phyloP scores from a whole-genome alignment of 2,113 vertebrate genomes.

The Lontra canadensis region DNA sequence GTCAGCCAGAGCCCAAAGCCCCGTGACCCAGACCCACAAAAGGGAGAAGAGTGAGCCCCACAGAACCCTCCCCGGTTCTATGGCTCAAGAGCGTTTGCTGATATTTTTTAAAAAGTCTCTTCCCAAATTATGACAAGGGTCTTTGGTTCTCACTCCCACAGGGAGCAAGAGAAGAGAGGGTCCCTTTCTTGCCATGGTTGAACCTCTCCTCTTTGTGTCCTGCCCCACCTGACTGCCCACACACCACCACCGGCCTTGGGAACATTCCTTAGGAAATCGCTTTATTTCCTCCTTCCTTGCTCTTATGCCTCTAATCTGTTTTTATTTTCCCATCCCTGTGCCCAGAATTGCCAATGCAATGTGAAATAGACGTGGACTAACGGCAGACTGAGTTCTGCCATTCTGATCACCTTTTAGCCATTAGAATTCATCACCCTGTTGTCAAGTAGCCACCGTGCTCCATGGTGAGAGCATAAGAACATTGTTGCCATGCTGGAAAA shows the following conservation, averaged over 20 bases:
- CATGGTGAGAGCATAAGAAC: not conserved
- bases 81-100: constrained; percentile 83
- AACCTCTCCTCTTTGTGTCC: not conserved
- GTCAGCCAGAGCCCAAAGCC: not conserved
- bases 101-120: not conserved
- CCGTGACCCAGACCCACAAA: constrained; percentile 87
- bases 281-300: not conserved
- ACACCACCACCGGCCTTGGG: not conserved
- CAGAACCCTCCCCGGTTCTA: constrained; percentile 81
- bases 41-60: constrained; percentile 63
- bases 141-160: not conserved
- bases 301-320: too few relatives aligned
- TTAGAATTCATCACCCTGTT: constrained; percentile 70
- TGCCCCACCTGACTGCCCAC: accelerated
- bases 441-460: constrained; percentile 61
- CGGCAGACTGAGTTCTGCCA: not conserved
- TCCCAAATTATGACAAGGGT: constrained; percentile 35
- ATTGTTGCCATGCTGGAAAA: constrained; percentile 57
- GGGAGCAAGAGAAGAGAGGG: not conserved
- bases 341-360: accelerated
- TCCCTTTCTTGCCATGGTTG: accelerated
- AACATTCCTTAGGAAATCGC: not conserved
- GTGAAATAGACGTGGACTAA: not conserved
- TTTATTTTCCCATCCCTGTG: not conserved
- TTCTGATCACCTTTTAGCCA: constrained; percentile 55